Evolutionary conservation across 1,140 invertebrate species (phyloP), one percentile per base, ranked within the genome.

Genomic region (Drosophila nikananu): DNA sequence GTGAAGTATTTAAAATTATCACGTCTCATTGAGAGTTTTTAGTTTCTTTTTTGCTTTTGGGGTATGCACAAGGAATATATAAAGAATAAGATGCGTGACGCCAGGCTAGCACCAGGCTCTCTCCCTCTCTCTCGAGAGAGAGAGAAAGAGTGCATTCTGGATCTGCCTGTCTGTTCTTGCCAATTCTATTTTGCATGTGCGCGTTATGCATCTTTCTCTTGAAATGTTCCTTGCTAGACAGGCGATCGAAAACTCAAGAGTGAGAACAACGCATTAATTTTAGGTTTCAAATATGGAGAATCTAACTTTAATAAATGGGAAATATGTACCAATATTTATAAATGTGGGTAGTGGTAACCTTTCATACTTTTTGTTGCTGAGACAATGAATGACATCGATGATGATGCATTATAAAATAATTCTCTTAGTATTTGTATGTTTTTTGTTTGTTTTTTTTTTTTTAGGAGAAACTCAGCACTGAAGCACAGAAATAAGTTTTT

Each of bases 231-330:
- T 51, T n/a, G 48, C 7, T n/a, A 19, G 6, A 54, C n/a, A 21
- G 6, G 27, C 21, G 7, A 54, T 21, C 19, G 13, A 15, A 59
- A 81, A 70, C 83, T 86, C 75, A 37, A 48, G 81, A 77, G 81
- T 73, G 74, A 55, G 54, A 55, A 55, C 52, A 86, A 87, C 84
- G 77, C 81, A 87, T 89, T 83, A 44, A 39, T 59, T 72, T 25
- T 79, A 61, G 64, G 64, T 89, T 83, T 80, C 84, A 81, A 55
- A 72, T 89, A 78, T 78, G 77, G 70, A 78, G 84, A 89, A 78
- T 89, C 84, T 87, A 89, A 89, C 73, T 81, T 83, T 89, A 89
- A 87, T 87, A 84, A 87, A 84, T 89, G 84, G 65, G 62, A 78
- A 82, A 77, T 86, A 81, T 81, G 65, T 86, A 86, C 79, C 83